Conservation (phyloP, 2,113 vertebrate species). For the Myodes glareolus region DNA sequence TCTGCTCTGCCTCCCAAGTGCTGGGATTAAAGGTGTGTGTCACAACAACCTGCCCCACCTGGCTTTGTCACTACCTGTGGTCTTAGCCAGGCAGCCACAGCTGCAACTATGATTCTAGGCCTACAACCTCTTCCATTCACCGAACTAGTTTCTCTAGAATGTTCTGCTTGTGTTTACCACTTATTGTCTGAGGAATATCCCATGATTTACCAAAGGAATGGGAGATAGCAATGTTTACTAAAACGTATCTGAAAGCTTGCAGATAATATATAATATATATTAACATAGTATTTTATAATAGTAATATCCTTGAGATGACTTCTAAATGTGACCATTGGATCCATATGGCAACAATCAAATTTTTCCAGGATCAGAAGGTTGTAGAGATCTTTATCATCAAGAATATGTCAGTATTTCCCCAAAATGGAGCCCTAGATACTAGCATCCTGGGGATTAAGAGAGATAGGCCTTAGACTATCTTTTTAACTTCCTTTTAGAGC, state of each 20-base stretch:
- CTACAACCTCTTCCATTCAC: background rate
- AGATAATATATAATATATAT: background rate
- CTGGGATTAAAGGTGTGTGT: background rate
- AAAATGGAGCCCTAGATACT: background rate
- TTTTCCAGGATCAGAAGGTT: rapidly evolving
- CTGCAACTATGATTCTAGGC: background rate
- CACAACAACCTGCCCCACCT: background rate
- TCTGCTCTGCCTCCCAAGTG: background rate
- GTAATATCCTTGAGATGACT: background rate
- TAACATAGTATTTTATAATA: background rate
- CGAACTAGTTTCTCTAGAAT: background rate
- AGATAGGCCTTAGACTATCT: background rate
- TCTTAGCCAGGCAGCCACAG: background rate
- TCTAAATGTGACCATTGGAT: background rate
- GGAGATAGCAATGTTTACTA: background rate
- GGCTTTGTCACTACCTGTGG: background rate
- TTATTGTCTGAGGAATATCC: background rate
- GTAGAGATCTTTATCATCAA: background rate
- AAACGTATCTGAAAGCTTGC: background rate
- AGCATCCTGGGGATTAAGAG: background rate
- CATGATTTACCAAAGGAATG: background rate
- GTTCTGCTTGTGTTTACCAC: background rate
- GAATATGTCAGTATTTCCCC: background rate
- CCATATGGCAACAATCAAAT: background rate
- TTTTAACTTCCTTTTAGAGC: background rate